A percentile compares a stretch with the other conserved stretches of the same genome.
Evolutionary conservation across 2,888 invertebrate species (phyloP).

Genomic region (Octonoba sinensis): DNA sequence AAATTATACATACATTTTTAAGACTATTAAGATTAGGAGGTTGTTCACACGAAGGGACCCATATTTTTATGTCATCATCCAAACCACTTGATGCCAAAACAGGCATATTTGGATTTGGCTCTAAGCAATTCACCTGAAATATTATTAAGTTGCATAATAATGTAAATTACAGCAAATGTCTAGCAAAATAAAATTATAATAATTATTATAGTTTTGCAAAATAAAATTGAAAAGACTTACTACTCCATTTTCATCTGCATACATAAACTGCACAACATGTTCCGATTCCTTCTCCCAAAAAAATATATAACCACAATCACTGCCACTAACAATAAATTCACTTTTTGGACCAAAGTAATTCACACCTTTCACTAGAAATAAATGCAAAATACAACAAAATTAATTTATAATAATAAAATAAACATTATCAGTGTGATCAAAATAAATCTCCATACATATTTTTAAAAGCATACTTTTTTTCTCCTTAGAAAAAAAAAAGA

Average conservation of each 20-base stretch:
- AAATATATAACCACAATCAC: constrained; percentile 88
- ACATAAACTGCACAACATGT: constrained; percentile 88
- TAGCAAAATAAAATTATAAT: not conserved
- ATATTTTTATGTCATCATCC: constrained; percentile 92
- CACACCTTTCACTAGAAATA: constrained; percentile 83
- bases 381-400: not conserved
- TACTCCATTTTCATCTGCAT: constrained; percentile 85
- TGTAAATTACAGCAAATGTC: not conserved
- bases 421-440: not conserved
- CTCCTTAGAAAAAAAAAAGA: too few relatives aligned
- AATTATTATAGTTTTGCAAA: not conserved
- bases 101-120: constrained; percentile 89
- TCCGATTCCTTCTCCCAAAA: constrained; percentile 92
- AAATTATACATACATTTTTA: constrained; percentile 32
- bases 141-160: not conserved
- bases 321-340: constrained; percentile 92
- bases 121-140: constrained; percentile 87
- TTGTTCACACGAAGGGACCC: constrained; percentile 79
- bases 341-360: constrained; percentile 93
- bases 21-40: constrained; percentile 53
- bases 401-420: constrained; percentile 1
- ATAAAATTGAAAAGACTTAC: constrained; percentile 75
- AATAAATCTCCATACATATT: too few relatives aligned
- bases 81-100: constrained; percentile 91
- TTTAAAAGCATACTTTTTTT: too few relatives aligned